A percentile compares a stretch with the other conserved stretches of the same genome.
phyloP scores from a whole-genome alignment of 2,113 vertebrate species.

The Micromys minutus region DNA sequence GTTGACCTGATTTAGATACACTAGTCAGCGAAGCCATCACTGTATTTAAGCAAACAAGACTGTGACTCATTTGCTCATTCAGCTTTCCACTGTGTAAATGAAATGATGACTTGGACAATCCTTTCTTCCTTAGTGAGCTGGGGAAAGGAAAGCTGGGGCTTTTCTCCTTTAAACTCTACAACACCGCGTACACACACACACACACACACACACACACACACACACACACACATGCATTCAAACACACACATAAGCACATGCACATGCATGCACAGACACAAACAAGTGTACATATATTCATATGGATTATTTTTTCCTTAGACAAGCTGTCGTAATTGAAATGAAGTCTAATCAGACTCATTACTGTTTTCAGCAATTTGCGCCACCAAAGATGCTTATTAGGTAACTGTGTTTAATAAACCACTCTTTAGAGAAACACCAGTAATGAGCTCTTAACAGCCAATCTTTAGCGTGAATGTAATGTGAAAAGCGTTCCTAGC shows the following conservation, averaged over 20 bases:
- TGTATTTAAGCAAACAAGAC: constrained; percentile 95
- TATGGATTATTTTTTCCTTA: constrained; percentile 71
- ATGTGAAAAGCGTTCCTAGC: constrained; percentile 94
- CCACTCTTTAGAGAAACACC: constrained; percentile 98
- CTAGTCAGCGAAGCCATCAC: constrained; percentile 90
- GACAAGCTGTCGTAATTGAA: constrained; percentile 98
- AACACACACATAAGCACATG: constrained; percentile 51
- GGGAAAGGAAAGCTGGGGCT: constrained; percentile 94
- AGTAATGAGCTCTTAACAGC: constrained; percentile 99
- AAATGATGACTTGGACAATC: constrained; percentile 94
- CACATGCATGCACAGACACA: constrained; percentile 38
- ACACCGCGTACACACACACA: constrained; percentile 41
- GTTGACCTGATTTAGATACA: constrained; percentile 94
- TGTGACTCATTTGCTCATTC: constrained; percentile 90
- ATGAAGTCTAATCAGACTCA: constrained; percentile 99
- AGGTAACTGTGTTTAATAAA: constrained; percentile 99
- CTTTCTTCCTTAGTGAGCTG: constrained; percentile 96
- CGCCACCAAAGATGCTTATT: constrained; percentile 99
- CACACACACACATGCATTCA: constrained; percentile 41
- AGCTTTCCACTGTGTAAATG: constrained; percentile 95
- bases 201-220: constrained; percentile 52
- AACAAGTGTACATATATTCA: not conserved
- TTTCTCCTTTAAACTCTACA: constrained; percentile 85
- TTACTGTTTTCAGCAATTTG: constrained; percentile 99
- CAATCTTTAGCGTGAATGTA: constrained; percentile 96